Evolutionary conservation across 2,113 vertebrate species (phyloP), one percentile per base, ranked within the genome.

Genomic region (Rhadina sibilatrix): DNA sequence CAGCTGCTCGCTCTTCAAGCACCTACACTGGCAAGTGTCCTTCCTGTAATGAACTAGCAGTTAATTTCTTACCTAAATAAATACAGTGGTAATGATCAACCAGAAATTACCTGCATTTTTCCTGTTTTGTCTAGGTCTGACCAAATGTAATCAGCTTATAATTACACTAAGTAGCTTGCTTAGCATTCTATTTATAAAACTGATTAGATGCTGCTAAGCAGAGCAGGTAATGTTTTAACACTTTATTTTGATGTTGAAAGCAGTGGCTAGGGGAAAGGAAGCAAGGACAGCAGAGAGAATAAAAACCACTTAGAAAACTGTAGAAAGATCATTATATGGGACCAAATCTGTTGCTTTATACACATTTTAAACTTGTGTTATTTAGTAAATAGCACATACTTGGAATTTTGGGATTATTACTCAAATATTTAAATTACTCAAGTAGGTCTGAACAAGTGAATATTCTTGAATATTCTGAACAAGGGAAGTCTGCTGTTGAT

Each of bases 151-250:
- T 91, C 89, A 92, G 57, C 93, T 87, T 92, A 93, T 50, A 93
- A 95, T 81, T 93, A 90, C 11, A 11, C 85, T 90, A 91, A 81
- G 64, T 95, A 87, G 83, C 74, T 95, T 90, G 76, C 75, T 87
- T 91, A 97, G 82, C 40, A 65, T 87, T 92, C 82, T 96, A 97
- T 95, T 95, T 96, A 89, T 85, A 95, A 42, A 83, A 93, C 74
- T 79, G 93, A 93, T 87, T 77, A 87, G 84, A 83, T 46, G 42
- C 35, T 85, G 57, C 38, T 81, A 89, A 95, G 75, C 42, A 69
- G 64, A 90, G 70, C 6, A 83, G 35, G 30, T 69, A 88, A 46
- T 60, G 71, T 40, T 85, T 95, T 52, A 88, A 92, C 53, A 46
- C 46, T 57, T 93, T 27, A 38, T 71, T 82, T 64, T 71, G 70